Percentiles rank a stretch among this genome's conserved stretches.
Conservation (phyloP, 1,140 invertebrate species). For the Ladona fulva region DNA sequence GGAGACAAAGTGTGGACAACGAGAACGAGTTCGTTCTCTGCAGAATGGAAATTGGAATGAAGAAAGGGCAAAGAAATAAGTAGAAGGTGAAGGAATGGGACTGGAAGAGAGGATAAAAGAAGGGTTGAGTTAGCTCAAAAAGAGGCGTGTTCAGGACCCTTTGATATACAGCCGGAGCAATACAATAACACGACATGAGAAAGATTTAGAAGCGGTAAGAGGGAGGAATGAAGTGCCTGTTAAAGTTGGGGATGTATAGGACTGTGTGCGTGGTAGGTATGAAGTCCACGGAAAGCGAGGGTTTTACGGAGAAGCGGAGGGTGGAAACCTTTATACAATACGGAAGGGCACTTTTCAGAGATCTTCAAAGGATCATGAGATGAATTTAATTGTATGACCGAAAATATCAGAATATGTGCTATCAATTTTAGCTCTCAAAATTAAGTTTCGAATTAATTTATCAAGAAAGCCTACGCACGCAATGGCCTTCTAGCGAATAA, state of each 20-base stretch:
- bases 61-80: not conserved
- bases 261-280: no score
- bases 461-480: no score
- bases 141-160: constrained; percentile 4
- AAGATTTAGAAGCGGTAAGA: not conserved
- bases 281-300: not conserved
- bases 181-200: not conserved
- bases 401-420: no score
- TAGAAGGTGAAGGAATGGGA: not conserved
- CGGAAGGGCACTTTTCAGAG: no score
- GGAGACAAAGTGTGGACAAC: not conserved
- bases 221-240: not conserved
- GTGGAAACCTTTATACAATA: no score
- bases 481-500: no score
- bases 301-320: no score
- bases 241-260: no score
- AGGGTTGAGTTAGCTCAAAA: not conserved
- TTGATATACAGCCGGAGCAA: constrained; percentile 9
- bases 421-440: no score
- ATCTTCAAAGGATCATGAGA: no score
- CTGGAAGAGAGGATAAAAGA: not conserved
- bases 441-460: no score
- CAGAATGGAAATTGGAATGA: not conserved
- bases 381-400: no score
- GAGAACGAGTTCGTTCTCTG: not conserved